Percentiles rank a stretch among this genome's conserved stretches.
These are phyloP conservation scores for Drosophila diplacantha DNA, from an alignment of 2,888 invertebrate species.

Conservation along the genomic window DNA sequence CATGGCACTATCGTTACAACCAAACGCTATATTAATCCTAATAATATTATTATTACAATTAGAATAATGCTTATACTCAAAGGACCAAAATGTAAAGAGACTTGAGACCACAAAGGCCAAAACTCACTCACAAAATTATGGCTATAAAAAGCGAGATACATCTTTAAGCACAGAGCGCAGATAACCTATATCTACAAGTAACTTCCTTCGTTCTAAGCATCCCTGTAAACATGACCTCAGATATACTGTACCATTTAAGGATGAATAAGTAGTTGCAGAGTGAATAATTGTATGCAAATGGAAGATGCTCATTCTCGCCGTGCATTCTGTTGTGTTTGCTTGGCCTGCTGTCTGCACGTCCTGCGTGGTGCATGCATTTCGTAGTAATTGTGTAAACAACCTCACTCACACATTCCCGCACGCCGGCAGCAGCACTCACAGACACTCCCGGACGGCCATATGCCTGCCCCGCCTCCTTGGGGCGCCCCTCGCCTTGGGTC, in stretches of 20 bases:
- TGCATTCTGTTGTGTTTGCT: conserved; percentile 28
- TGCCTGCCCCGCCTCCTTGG: conserved; percentile 43
- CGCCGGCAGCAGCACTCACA: conserved; percentile 35
- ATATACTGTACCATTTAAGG: not conserved
- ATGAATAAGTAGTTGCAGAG: not conserved
- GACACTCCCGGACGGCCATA: conserved; percentile 49
- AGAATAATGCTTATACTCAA: not conserved
- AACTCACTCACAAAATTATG: not conserved
- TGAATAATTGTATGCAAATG: not conserved
- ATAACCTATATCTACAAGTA: not conserved
- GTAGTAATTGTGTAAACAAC: conserved; percentile 68
- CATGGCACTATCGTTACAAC: no score
- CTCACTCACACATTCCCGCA: conserved; percentile 26
- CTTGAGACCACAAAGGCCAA: not conserved
- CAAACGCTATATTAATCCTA: no score
- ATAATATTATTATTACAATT: no score
- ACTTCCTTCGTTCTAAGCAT: not conserved
- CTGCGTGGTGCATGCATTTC: conserved; percentile 69
- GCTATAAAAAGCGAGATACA: not conserved
- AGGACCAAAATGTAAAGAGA: not conserved
- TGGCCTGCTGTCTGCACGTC: conserved; percentile 63
- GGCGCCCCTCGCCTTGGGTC: conserved; percentile 10
- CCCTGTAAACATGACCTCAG: not conserved
- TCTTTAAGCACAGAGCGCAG: not conserved
- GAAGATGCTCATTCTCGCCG: not conserved